Conservation (phyloP, 2,888 invertebrate species). For the Caenorhabditis uteleia region DNA sequence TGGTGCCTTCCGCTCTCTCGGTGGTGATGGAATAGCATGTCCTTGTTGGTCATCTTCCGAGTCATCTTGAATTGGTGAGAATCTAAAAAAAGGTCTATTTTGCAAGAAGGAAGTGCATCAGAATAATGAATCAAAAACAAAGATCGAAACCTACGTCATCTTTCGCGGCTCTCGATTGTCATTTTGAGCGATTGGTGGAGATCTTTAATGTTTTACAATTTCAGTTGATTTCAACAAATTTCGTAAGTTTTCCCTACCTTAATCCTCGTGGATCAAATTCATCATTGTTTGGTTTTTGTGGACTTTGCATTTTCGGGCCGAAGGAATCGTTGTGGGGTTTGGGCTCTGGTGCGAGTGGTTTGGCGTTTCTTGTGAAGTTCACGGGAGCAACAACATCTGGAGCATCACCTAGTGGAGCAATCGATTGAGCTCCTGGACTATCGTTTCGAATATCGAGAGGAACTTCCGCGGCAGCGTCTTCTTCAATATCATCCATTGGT, state of each 20-base stretch:
- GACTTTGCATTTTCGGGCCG: conserved; percentile 9
- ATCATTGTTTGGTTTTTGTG: no score
- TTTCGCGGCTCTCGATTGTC: conserved; percentile 8
- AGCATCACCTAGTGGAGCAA: conserved; percentile 29
- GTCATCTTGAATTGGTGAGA: conserved; percentile 47
- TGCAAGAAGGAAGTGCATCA: conserved; percentile 6
- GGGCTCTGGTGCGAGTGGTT: conserved; percentile 28
- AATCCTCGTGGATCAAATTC: no score
- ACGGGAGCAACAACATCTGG: conserved; percentile 14
- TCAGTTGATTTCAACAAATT: no score
- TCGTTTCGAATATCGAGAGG: conserved; percentile 20
- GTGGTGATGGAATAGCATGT: conserved; percentile 36
- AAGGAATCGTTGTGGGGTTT: background rate
- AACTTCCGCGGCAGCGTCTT: conserved; percentile 25
- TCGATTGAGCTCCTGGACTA: conserved; percentile 29
- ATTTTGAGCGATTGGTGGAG: conserved; percentile 21
- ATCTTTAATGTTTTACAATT: conserved; percentile 28
- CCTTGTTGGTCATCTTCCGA: conserved; percentile 34
- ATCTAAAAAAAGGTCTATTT: conserved; percentile 12
- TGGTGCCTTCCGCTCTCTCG: background rate
- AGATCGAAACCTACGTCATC: conserved; percentile 24
- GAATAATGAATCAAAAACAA: background rate
- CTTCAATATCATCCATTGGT: conserved; percentile 25
- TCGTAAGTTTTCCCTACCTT: no score
- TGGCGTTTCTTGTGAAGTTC: conserved; percentile 26